These are phyloP conservation scores for Chaitophorus viminalis DNA, from an alignment of 2,888 invertebrate genomes.

Conservation along the genomic window DNA sequence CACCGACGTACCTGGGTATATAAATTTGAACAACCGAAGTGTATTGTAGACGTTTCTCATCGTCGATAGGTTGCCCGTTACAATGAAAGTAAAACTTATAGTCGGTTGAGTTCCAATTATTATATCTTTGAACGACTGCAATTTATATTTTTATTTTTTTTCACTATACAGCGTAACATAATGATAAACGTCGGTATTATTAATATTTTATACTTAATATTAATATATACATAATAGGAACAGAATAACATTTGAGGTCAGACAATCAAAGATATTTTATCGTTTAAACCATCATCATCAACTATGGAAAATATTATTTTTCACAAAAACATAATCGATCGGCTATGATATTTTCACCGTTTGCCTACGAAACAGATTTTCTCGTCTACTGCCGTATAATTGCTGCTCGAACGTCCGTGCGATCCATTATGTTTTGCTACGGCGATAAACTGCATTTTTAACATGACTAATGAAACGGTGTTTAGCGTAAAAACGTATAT, in stretches of 20 bases:
- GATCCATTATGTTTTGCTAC: background rate
- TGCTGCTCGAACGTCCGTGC: background rate
- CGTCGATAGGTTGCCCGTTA: too few relatives aligned
- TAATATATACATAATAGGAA: background rate
- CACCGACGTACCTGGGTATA: too few relatives aligned
- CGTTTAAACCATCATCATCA: background rate
- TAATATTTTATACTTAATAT: background rate
- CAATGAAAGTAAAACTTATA: too few relatives aligned
- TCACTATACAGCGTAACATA: background rate
- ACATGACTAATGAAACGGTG: background rate
- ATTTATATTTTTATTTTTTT: background rate
- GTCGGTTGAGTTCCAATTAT: too few relatives aligned
- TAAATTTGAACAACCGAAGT: too few relatives aligned
- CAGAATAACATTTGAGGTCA: background rate
- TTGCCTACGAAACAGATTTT: conserved; percentile 20
- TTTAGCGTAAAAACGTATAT: background rate
- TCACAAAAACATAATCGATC: background rate
- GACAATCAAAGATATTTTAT: background rate
- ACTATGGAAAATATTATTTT: background rate
- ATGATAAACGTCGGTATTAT: background rate
- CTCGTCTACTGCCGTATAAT: background rate
- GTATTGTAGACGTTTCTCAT: too few relatives aligned
- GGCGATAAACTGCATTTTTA: background rate
- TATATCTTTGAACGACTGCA: too few relatives aligned
- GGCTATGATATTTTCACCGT: background rate